A percentile compares a stretch with the other conserved stretches of the same genome.
These are phyloP conservation scores for Rutilus rutilus DNA, from an alignment of 2,113 vertebrate genomes.

Conservation along the genomic window DNA sequence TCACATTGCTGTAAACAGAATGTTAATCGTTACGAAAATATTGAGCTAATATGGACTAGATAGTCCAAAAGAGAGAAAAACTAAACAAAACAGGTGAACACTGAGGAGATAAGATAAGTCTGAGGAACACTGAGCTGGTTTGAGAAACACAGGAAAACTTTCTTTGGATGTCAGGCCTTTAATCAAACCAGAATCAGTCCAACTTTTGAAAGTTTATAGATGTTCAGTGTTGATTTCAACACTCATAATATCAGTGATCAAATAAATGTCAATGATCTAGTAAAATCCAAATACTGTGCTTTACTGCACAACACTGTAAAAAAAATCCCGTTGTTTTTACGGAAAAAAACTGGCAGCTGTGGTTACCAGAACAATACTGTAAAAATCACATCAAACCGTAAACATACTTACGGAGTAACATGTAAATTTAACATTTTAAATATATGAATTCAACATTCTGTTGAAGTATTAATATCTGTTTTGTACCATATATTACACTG, in stretches of 20 bases:
- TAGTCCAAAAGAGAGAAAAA: background rate
- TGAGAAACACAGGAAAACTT: background rate
- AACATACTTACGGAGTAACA: too few species aligned
- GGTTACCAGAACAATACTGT: too few species aligned
- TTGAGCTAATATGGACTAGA: background rate
- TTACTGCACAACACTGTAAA: background rate
- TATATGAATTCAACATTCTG: too few species aligned
- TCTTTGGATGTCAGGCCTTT: background rate
- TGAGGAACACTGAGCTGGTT: background rate
- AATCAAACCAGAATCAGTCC: background rate
- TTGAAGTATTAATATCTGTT: too few species aligned
- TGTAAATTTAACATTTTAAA: too few species aligned
- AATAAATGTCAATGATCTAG: background rate
- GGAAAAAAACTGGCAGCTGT: too few species aligned
- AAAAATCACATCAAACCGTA: too few species aligned
- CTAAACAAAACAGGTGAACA: background rate
- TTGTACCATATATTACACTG: too few species aligned
- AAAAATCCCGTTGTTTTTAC: too few species aligned
- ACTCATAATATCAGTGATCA: background rate
- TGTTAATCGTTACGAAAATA: background rate
- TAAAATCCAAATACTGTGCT: background rate
- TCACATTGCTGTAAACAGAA: slow-evolving; percentile 7
- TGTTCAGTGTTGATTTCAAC: background rate
- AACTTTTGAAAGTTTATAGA: background rate
- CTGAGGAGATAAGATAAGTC: slow-evolving; percentile 8